A percentile compares a stretch with the other conserved stretches of the same genome.
phyloP scores from a whole-genome alignment of 92 coral and sea anemone species.

The Zoanthus sansibaricus region DNA sequence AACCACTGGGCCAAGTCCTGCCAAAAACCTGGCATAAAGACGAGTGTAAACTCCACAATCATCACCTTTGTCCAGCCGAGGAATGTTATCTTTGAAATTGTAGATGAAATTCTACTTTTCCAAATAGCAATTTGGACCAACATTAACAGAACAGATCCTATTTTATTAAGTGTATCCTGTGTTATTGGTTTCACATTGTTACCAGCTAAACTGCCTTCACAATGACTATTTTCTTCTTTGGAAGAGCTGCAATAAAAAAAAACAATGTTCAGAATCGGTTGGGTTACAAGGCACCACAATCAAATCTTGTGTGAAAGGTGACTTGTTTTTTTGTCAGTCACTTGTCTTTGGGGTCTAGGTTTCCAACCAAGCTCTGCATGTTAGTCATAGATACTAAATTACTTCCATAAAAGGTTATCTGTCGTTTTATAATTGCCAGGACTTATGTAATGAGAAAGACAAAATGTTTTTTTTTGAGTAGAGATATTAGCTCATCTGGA shows the following conservation, averaged over 20 bases:
- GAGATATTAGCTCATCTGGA: no score
- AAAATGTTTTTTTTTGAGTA: neutral
- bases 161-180: constrained; percentile 12
- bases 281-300: constrained; percentile 52
- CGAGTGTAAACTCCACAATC: constrained; percentile 66
- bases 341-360: constrained; percentile 29
- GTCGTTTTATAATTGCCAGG: constrained; percentile 46
- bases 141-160: constrained; percentile 33
- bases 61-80: constrained; percentile 51
- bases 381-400: constrained; percentile 32
- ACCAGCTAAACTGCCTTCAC: constrained; percentile 54
- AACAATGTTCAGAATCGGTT: constrained; percentile 51
- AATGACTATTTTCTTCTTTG: constrained; percentile 42
- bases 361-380: constrained; percentile 38
- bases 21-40: constrained; percentile 63
- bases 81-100: constrained; percentile 50
- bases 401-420: constrained; percentile 48
- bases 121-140: constrained; percentile 12
- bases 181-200: constrained; percentile 50
- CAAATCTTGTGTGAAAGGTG: constrained; percentile 27
- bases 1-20: constrained; percentile 58
- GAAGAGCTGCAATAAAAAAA: constrained; percentile 41
- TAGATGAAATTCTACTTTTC: constrained; percentile 46
- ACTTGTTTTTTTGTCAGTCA: constrained; percentile 34
- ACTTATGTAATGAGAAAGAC: constrained; percentile 37